phyloP scores from a whole-genome alignment of 2,113 vertebrate genomes.

The Symphodus melops region DNA sequence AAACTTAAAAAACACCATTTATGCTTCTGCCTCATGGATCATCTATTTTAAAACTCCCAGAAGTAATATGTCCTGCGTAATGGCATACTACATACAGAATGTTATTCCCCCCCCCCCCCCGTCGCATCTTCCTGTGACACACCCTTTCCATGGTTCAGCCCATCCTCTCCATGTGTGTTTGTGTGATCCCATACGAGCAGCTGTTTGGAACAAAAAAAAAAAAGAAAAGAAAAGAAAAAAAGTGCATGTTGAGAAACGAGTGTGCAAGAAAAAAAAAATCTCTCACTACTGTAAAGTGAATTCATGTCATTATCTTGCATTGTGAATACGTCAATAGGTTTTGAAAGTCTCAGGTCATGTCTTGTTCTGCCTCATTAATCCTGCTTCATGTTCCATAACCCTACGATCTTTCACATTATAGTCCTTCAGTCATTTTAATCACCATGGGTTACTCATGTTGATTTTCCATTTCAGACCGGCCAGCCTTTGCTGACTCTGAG shows the following conservation, averaged over 20 bases:
- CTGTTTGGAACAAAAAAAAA: conserved; percentile 74
- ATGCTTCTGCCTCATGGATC: too few relatives aligned
- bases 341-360: background rate
- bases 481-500: background rate
- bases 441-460: background rate
- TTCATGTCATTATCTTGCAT: background rate
- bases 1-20: too few relatives aligned
- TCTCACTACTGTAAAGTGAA: background rate
- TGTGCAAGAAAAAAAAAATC: background rate
- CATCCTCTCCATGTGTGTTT: conserved; percentile 62
- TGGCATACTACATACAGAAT: conserved; percentile 10
- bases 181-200: conserved; percentile 67
- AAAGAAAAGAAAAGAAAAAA: conserved; percentile 31
- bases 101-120: conserved; percentile 58
- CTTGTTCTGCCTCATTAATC: conserved; percentile 22
- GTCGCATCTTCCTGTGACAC: conserved; percentile 38
- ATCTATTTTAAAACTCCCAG: background rate
- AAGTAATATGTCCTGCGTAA: conserved; percentile 5
- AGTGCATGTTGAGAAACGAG: background rate
- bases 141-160: conserved; percentile 66
- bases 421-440: background rate
- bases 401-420: background rate
- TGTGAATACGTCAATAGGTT: background rate
- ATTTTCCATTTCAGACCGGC: background rate
- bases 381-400: background rate